Evolutionary conservation across 1,140 invertebrate species (phyloP).

Genomic region (Eupristina koningsbergeri): DNA sequence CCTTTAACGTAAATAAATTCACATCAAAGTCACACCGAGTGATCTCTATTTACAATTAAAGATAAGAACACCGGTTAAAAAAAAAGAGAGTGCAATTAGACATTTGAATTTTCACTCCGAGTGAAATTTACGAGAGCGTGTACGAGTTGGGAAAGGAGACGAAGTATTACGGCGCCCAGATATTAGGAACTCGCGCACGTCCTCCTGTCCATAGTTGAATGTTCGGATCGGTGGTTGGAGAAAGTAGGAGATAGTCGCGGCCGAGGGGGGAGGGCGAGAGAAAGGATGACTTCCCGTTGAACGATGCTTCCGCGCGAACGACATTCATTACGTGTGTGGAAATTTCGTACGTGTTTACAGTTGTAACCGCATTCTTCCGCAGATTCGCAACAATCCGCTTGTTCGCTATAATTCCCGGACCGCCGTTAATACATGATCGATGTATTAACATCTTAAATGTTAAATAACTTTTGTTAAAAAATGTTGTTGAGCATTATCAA

Average conservation of each 20-base stretch:
- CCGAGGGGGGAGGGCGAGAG: slow-evolving; percentile 16
- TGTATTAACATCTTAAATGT: background rate
- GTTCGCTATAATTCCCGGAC: background rate
- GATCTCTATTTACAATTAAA: no score
- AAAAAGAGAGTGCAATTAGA: background rate
- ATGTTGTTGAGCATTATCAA: background rate
- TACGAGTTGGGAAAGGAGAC: background rate
- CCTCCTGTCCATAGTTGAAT: slow-evolving; percentile 17
- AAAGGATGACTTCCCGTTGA: slow-evolving; percentile 47
- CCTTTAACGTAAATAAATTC: no score
- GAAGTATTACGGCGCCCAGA: background rate
- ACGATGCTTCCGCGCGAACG: slow-evolving; percentile 1
- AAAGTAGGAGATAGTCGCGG: background rate
- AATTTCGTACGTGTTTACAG: slow-evolving; percentile 30
- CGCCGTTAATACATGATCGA: background rate
- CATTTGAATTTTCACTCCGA: background rate
- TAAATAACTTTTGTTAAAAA: background rate
- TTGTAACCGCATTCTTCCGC: slow-evolving; percentile 22
- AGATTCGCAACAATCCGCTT: slow-evolving; percentile 1
- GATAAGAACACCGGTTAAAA: background rate
- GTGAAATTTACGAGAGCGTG: background rate
- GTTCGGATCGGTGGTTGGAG: background rate
- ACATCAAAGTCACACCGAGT: no score
- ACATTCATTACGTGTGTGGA: background rate
- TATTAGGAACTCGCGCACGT: slow-evolving; percentile 48